phyloP scores from a whole-genome alignment of 2,113 vertebrate species.

The Heterochromis multidens region DNA sequence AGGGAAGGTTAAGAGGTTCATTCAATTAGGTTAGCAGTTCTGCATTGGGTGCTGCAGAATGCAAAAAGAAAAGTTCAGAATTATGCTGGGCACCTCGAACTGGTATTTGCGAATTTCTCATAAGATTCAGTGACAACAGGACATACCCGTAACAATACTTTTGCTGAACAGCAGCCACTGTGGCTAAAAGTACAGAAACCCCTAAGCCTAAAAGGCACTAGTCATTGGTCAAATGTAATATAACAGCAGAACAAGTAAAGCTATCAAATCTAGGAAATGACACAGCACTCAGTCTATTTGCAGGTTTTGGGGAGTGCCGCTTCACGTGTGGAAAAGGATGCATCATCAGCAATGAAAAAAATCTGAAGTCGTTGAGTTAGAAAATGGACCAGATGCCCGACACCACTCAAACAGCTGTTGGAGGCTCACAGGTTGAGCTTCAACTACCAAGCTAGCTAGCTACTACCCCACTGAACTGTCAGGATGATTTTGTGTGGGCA shows the following conservation, averaged over 20 bases:
- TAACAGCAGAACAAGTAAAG: too few relatives aligned
- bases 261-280: too few relatives aligned
- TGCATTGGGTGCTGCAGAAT: background rate
- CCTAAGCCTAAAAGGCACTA: background rate
- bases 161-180: background rate
- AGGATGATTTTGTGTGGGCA: background rate
- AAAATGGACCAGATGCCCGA: background rate
- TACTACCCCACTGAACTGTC: background rate
- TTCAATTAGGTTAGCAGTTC: background rate
- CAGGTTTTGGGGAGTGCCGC: background rate
- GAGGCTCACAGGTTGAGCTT: background rate
- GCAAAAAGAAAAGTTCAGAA: background rate
- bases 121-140: background rate
- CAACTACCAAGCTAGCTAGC: background rate
- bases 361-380: background rate
- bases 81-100: background rate
- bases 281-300: too few relatives aligned
- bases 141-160: background rate
- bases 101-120: background rate
- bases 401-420: background rate
- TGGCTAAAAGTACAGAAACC: background rate
- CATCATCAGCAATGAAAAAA: background rate
- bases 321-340: background rate
- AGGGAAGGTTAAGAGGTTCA: background rate
- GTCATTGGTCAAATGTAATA: background rate